Evolutionary conservation across 2,113 vertebrate species (phyloP), one percentile per base, ranked within the genome.

Genomic region (Oncorhynchus gorbuscha): DNA sequence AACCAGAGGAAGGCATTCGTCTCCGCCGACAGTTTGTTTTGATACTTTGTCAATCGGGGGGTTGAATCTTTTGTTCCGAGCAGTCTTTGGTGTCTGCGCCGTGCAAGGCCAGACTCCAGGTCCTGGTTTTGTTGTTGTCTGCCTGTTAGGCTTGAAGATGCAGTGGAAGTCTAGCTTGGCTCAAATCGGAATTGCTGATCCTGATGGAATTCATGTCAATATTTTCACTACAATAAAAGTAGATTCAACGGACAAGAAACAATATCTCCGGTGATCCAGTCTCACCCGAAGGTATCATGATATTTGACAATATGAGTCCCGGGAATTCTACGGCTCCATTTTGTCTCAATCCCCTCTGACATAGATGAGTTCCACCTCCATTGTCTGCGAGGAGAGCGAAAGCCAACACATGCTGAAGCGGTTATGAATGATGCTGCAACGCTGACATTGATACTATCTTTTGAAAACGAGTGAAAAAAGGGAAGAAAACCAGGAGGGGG

Each of bases 1-100:
- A 71, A 49, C 76, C 62, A 67, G 28, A 73, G 82, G 79, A 84
- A 81, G 76, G 49, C 65, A 76, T 81, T 59, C 32, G 62, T 73
- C 73, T 65, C 16, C n/a, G 5, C 24, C 55, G 79, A 77, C 73
- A 39, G 26, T 75, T 71, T 75, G 49, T 73, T 77, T 74, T 59
- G 45, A 66, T 30, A 16, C 30, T 58, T 11, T 51, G 26, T 61
- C 65, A 67, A 64, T 49, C 16, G 11, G 49, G 13, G 70, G 61
- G 75, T 11, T 65, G 58, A 48, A 28, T 70, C 61, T 67, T 18
- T 28, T 11, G n/a, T 12, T n/a, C 65, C 48, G 16, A 28, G 30
- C 76, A 5, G 7, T 62, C 75, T 39, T 70, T 72, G 39, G 39
- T 79, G 73, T 77, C 69, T 77, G 67, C 55, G 26, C 59, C 16